Evolutionary conservation across 2,113 vertebrate species (phyloP).

Genomic region (Aleadryas rufinucha): DNA sequence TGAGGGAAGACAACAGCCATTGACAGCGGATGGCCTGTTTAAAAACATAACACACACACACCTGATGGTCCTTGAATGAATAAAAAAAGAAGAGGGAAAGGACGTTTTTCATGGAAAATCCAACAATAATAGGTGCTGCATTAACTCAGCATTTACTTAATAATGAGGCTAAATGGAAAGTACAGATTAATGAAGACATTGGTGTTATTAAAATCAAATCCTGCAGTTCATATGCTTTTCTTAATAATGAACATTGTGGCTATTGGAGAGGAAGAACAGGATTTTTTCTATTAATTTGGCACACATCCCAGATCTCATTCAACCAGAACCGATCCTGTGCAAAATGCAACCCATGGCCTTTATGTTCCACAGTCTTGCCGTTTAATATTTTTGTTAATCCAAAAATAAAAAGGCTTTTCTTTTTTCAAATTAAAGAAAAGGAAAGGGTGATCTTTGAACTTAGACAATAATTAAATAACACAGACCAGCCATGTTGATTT

Average conservation of each 20-base stretch:
- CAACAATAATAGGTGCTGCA: conserved; percentile 73
- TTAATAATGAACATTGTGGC: conserved; percentile 90
- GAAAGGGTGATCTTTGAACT: conserved; percentile 39
- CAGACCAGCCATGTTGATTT: background rate
- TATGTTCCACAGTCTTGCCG: conserved; percentile 76
- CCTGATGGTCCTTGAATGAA: conserved; percentile 78
- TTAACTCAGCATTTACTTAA: conserved; percentile 79
- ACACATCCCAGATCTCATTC: conserved; percentile 92
- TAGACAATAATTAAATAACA: conserved; percentile 61
- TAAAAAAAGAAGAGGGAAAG: conserved; percentile 64
- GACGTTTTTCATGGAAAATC: conserved; percentile 73
- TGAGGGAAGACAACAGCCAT: conserved; percentile 64
- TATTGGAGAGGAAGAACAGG: conserved; percentile 87
- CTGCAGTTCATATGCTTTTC: conserved; percentile 85
- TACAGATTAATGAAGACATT: conserved; percentile 89
- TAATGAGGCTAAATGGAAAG: conserved; percentile 82
- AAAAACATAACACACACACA: conserved; percentile 73
- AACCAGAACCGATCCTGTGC: conserved; percentile 90
- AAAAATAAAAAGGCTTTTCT: conserved; percentile 38
- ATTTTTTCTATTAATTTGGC: conserved; percentile 96
- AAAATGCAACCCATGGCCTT: conserved; percentile 85
- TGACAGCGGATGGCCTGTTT: conserved; percentile 58
- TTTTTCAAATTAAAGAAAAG: conserved; percentile 47
- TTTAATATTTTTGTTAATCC: conserved; percentile 74
- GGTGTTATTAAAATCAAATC: conserved; percentile 95